Percentiles rank a stretch among this genome's conserved stretches.
Evolutionary conservation across 2,888 invertebrate species (phyloP).

Genomic region (Coleophora deauratella): DNA sequence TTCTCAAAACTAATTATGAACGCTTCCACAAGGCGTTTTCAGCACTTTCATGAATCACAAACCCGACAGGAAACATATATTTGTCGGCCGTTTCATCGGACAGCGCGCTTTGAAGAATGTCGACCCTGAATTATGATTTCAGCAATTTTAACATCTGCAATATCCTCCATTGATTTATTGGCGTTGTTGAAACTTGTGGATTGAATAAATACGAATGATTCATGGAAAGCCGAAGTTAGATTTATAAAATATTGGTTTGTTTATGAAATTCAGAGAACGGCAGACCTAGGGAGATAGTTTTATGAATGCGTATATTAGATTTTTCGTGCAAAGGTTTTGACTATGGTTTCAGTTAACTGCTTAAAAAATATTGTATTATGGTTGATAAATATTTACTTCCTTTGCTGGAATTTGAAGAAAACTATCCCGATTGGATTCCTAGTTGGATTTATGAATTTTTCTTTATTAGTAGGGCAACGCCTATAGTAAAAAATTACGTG

Average conservation of each 20-base stretch:
- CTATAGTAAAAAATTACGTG: too few species aligned
- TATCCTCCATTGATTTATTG: constrained; percentile 8
- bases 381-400: too few species aligned
- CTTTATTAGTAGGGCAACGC: too few species aligned
- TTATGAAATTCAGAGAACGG: too few species aligned
- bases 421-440: too few species aligned
- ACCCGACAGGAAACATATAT: constrained; percentile 10
- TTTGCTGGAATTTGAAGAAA: too few species aligned
- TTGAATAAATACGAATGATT: neutral
- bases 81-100: constrained; percentile 1
- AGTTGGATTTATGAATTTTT: too few species aligned
- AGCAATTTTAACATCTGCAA: constrained; percentile 8
- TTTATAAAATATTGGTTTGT: constrained; percentile 7
- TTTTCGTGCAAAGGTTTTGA: too few species aligned
- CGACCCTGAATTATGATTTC: constrained; percentile 9
- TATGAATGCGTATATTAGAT: too few species aligned
- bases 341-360: too few species aligned
- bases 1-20: too few species aligned
- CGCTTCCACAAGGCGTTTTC: constrained; percentile 3
- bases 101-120: constrained; percentile 5
- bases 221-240: neutral
- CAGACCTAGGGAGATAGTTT: neutral
- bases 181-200: constrained; percentile 14
- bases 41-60: constrained; percentile 3
- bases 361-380: too few species aligned